Conservation (phyloP, 2,113 vertebrate species). For the Lasiurus borealis region DNA sequence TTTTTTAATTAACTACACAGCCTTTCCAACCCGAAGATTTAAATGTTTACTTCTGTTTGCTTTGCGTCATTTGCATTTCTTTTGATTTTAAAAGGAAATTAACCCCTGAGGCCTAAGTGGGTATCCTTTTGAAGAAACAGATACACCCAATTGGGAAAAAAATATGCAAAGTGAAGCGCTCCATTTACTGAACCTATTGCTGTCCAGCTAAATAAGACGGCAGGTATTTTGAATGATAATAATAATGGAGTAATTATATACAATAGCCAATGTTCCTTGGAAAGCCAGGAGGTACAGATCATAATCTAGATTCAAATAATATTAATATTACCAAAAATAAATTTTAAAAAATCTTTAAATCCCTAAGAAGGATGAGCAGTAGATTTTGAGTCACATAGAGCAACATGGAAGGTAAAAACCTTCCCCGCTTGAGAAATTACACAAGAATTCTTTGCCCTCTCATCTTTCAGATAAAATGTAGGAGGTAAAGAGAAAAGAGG, state of each 20-base stretch:
- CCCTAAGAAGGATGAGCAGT: slow-evolving; percentile 50
- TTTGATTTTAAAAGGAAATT: slow-evolving; percentile 74
- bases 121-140: slow-evolving; percentile 28
- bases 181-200: neutral
- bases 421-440: slow-evolving; percentile 70
- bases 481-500: slow-evolving; percentile 68
- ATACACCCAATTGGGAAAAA: neutral
- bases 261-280: neutral
- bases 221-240: neutral
- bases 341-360: neutral
- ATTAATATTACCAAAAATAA: slow-evolving; percentile 5
- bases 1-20: slow-evolving; percentile 80
- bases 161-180: slow-evolving; percentile 11
- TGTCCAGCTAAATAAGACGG: neutral
- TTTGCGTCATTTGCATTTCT: slow-evolving; percentile 80
- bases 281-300: neutral
- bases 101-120: slow-evolving; percentile 62
- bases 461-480: slow-evolving; percentile 71
- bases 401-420: slow-evolving; percentile 63
- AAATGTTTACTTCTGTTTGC: slow-evolving; percentile 80
- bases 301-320: neutral
- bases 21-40: slow-evolving; percentile 80
- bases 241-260: neutral
- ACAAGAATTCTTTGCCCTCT: slow-evolving; percentile 56
- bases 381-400: slow-evolving; percentile 49